Conservation (phyloP, 2,113 vertebrate species). For the Sporophila hypoxantha region DNA sequence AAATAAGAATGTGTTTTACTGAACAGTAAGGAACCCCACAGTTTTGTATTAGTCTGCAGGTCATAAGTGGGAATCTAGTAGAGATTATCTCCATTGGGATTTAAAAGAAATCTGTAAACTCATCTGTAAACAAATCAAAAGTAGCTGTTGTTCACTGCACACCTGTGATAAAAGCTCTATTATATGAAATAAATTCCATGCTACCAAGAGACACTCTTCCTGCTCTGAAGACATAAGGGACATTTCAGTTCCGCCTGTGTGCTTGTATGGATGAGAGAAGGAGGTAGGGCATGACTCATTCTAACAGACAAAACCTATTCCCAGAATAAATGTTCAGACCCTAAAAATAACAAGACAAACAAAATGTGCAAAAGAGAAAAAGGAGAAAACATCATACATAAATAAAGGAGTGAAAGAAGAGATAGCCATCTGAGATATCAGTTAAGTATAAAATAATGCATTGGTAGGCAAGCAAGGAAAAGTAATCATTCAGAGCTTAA, state of each 20-base stretch:
- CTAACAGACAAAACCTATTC: conserved; percentile 5
- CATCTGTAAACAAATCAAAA: not conserved
- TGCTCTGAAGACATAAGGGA: not conserved
- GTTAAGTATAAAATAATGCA: not conserved
- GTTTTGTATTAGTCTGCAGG: not conserved
- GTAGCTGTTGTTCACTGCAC: not conserved
- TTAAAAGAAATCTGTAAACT: not conserved
- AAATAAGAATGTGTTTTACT: not conserved
- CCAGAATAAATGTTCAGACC: not conserved
- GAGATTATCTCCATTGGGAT: not conserved
- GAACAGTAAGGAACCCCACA: not conserved
- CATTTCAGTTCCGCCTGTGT: not conserved
- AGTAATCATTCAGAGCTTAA: not conserved
- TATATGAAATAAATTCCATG: not conserved
- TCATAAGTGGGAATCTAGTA: not conserved
- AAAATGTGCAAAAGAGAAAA: not conserved
- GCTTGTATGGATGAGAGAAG: not conserved
- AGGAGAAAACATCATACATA: not conserved
- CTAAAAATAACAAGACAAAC: conserved; percentile 35
- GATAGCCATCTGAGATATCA: not conserved
- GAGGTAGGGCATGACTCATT: conserved; percentile 19
- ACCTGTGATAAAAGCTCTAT: not conserved
- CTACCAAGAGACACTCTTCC: not conserved
- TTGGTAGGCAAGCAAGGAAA: not conserved
- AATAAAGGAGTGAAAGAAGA: not conserved